Evolutionary conservation across 2,797 vertebrate species (phyloP).

Genomic region (Florisuga fusca): DNA sequence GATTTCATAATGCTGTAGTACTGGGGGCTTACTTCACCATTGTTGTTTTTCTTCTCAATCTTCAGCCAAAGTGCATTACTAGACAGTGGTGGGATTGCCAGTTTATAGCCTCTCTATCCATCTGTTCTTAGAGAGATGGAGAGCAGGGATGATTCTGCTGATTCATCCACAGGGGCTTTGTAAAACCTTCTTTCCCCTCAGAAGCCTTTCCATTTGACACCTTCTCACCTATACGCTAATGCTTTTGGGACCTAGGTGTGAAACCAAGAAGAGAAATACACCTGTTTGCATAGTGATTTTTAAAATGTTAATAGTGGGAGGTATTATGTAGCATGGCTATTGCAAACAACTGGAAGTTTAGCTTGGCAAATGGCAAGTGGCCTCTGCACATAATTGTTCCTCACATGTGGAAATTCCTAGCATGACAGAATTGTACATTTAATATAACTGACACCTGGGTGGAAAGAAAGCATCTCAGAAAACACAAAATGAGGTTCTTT

Average conservation of each 20-base stretch:
- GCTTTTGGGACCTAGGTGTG: slow-evolving; percentile 42
- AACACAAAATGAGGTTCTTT: neutral
- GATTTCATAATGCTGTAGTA: neutral
- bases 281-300: slow-evolving; percentile 41
- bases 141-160: neutral
- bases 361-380: neutral
- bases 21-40: accelerated
- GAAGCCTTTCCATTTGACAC: neutral
- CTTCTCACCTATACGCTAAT: slow-evolving; percentile 34
- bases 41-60: neutral
- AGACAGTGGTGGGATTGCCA: neutral
- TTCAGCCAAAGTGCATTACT: neutral
- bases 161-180: neutral
- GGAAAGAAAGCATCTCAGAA: neutral
- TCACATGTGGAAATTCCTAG: neutral
- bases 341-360: slow-evolving; percentile 54
- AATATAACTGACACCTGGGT: neutral
- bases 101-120: neutral
- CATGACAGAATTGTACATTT: neutral
- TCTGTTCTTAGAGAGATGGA: neutral
- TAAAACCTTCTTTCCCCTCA: neutral
- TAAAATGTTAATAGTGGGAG: slow-evolving; percentile 34
- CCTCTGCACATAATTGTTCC: slow-evolving; percentile 3
- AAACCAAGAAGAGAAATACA: slow-evolving; percentile 55
- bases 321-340: slow-evolving; percentile 23